Percentiles rank a stretch among this genome's conserved stretches.
phyloP scores from a whole-genome alignment of 2,113 vertebrate genomes.

The Tetraodon nigroviridis region DNA sequence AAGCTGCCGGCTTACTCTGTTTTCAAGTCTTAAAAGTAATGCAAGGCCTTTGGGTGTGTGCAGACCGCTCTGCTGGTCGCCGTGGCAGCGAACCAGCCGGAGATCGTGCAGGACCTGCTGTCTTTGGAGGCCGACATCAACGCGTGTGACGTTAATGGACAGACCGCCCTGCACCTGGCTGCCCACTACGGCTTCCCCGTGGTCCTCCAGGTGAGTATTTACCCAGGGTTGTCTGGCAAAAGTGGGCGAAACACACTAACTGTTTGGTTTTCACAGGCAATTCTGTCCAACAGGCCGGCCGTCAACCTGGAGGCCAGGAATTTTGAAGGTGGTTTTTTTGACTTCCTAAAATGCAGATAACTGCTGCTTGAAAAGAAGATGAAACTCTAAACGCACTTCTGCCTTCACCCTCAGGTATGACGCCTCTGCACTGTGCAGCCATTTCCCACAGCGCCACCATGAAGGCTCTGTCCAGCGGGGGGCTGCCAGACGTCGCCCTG shows the following conservation, averaged over 20 bases:
- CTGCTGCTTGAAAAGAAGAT: too few relatives aligned
- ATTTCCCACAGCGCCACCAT: constrained; percentile 79
- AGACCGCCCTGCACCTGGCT: constrained; percentile 82
- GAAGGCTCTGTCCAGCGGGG: constrained; percentile 54
- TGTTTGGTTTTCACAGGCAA: constrained; percentile 60
- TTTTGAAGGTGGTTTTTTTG: constrained; percentile 78
- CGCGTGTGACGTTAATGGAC: constrained; percentile 81
- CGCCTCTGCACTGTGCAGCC: constrained; percentile 83
- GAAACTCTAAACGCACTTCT: background rate
- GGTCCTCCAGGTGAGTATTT: constrained; percentile 75
- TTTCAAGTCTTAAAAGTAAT: background rate
- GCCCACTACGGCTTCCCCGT: constrained; percentile 80
- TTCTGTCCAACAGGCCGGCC: constrained; percentile 67
- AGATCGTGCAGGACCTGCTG: constrained; percentile 83
- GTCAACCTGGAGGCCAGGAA: constrained; percentile 82
- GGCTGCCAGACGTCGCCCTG: constrained; percentile 43
- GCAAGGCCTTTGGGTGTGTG: constrained; percentile 1
- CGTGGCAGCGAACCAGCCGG: constrained; percentile 83
- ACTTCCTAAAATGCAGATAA: too few relatives aligned
- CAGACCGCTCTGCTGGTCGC: constrained; percentile 88
- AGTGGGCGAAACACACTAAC: background rate
- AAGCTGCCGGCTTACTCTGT: background rate
- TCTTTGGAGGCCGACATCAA: constrained; percentile 79
- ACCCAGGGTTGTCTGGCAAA: background rate
- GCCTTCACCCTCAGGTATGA: constrained; percentile 74